Base-by-base conservation (phyloP, 1,140 invertebrate species). In the Epicauta chinensis region DNA sequence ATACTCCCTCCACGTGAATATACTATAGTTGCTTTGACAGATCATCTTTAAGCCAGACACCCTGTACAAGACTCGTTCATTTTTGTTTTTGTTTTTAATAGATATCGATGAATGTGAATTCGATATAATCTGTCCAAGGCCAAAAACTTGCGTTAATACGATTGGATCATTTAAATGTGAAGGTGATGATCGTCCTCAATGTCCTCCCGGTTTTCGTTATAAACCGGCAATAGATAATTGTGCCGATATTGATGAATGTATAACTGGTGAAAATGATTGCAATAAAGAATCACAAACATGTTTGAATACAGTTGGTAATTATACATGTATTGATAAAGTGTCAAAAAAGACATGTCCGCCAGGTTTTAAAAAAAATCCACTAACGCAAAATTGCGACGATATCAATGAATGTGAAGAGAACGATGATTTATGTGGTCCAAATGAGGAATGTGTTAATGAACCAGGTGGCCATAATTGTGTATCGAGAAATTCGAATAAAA, bases 201-300 rank as follows among this genome's bases (percentile, higher is more conserved):
- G 82, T 62, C 81, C 81, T 0, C 75, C 77, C 7, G 83, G 83
- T 1, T 84, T 80, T 60, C 69, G 77, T 56, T 78, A 71, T 63
- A 78, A 76, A 53, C 9, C 61, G 1, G 65, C 68, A 5, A 64
- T 72, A 42, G 49, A 73, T 66, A 57, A 73, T 60, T 79, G 82
- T 47, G 42, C 61, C 44, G 89, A 93, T 75, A 78, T 91, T 42
- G 82, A 89, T 58, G 87, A 89, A 70, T 89, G 87, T 58, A 58
- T 69, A 1, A 71, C 75, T 41, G 71, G 74, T 3, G 67, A 69
- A 13, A 73, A 83, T 56, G 76, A 82, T 52, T 89, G 86, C 62
- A 77, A 79, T 16, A 64, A 66, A 17, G 66, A 77, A 2, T 81
- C 75, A 0, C 81, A 86, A 59, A 74, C 80, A 44, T 89, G 86